A percentile compares a stretch with the other conserved stretches of the same genome.
These are phyloP conservation scores for Odocoileus virginianus DNA, from an alignment of 2,113 vertebrate genomes.

Conservation along the genomic window DNA sequence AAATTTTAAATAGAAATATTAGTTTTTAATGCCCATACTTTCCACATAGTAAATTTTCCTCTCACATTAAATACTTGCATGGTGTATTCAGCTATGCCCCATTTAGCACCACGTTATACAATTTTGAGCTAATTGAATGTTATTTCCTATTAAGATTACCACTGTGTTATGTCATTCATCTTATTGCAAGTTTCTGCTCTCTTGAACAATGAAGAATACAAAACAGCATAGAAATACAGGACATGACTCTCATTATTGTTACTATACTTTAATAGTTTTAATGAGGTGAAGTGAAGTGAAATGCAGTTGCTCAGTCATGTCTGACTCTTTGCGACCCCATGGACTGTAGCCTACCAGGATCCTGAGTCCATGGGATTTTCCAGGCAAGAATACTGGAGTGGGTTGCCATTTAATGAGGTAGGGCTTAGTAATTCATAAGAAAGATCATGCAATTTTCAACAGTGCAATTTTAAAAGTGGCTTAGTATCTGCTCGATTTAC, in stretches of 20 bases:
- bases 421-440: slow-evolving; percentile 47
- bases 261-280: slow-evolving; percentile 53
- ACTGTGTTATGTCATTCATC: slow-evolving; percentile 51
- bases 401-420: slow-evolving; percentile 54
- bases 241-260: slow-evolving; percentile 32
- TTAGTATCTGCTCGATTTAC: slow-evolving; percentile 30
- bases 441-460: slow-evolving; percentile 42
- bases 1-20: slow-evolving; percentile 59
- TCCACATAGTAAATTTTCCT: slow-evolving; percentile 61
- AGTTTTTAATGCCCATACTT: slow-evolving; percentile 56
- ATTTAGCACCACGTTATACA: slow-evolving; percentile 61
- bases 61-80: slow-evolving; percentile 52
- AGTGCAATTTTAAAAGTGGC: slow-evolving; percentile 41
- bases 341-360: no score
- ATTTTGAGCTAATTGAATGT: slow-evolving; percentile 64
- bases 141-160: slow-evolving; percentile 56
- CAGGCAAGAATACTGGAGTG: no score
- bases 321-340: no score
- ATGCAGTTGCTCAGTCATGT: no score
- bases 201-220: slow-evolving; percentile 35
- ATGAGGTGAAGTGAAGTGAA: slow-evolving; percentile 28
- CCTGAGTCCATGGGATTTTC: no score
- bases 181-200: slow-evolving; percentile 60
- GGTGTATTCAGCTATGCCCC: slow-evolving; percentile 44
- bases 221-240: slow-evolving; percentile 31